phyloP scores from a whole-genome alignment of 2,113 vertebrate species.

The Parotia lawesii region DNA sequence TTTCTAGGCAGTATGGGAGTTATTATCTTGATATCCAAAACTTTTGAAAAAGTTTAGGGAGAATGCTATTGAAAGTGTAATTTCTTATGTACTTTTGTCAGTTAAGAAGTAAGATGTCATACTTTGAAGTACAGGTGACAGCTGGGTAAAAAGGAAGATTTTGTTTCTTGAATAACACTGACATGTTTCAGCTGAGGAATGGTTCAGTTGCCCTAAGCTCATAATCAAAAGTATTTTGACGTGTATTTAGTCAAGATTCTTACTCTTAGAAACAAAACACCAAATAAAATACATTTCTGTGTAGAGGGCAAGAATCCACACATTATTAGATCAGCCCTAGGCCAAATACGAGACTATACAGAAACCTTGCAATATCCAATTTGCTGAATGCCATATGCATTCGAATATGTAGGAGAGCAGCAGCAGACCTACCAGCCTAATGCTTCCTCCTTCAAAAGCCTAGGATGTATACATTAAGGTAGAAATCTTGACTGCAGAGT shows the following conservation, averaged over 20 bases:
- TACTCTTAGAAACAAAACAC: background rate
- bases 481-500: background rate
- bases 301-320: background rate
- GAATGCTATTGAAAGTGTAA: background rate
- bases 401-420: rapidly evolving
- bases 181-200: background rate
- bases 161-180: background rate
- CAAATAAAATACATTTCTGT: background rate
- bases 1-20: background rate
- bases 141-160: background rate
- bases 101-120: background rate
- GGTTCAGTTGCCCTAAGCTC: background rate
- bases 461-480: background rate
- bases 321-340: background rate
- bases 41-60: background rate
- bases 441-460: background rate
- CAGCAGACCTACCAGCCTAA: background rate
- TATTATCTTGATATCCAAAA: background rate
- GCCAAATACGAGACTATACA: background rate
- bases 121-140: background rate
- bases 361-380: background rate
- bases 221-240: background rate
- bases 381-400: background rate
- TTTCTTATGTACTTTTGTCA: background rate
- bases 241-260: background rate